A percentile compares a stretch with the other conserved stretches of the same genome.
Conservation (phyloP, 2,113 vertebrate genomes). For the Empidonax alnorum region DNA sequence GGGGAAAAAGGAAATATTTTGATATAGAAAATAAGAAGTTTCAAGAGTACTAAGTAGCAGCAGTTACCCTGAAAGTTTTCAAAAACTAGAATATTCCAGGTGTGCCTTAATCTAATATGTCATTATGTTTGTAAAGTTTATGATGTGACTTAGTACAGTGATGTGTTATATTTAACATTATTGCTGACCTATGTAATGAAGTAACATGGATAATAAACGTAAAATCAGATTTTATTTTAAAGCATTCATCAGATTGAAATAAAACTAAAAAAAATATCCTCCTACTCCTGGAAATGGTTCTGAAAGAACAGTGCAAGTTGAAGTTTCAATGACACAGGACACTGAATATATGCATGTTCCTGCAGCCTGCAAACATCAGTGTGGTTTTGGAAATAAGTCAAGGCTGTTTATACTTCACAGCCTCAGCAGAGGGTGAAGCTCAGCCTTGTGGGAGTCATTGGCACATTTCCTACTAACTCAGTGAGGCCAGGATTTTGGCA, state of each 20-base stretch:
- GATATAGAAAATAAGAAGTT: not conserved
- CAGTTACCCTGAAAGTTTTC: not conserved
- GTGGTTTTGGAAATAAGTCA: not conserved
- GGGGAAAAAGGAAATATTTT: not conserved
- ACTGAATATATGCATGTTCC: not conserved
- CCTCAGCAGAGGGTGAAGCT: not conserved
- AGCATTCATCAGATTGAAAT: not conserved
- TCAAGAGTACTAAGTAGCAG: not conserved
- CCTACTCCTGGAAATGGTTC: not conserved
- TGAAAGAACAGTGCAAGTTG: not conserved
- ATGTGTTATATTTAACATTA: not conserved
- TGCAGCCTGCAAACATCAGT: not conserved
- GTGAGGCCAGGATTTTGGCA: not conserved
- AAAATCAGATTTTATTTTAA: not conserved
- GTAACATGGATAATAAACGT: not conserved
- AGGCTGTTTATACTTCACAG: not conserved
- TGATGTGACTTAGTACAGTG: not conserved
- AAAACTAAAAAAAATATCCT: not conserved
- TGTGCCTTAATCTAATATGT: not conserved
- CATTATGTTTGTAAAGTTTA: not conserved
- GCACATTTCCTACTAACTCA: not conserved
- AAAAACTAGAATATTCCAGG: not conserved
- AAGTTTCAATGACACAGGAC: not conserved
- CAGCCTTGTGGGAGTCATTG: fast-evolving
- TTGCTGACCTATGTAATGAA: not conserved